Percentiles rank a stretch among this genome's conserved stretches.
These are phyloP conservation scores for Dendrolimus punctatus DNA, from an alignment of 1,140 invertebrate species.

Conservation along the genomic window DNA sequence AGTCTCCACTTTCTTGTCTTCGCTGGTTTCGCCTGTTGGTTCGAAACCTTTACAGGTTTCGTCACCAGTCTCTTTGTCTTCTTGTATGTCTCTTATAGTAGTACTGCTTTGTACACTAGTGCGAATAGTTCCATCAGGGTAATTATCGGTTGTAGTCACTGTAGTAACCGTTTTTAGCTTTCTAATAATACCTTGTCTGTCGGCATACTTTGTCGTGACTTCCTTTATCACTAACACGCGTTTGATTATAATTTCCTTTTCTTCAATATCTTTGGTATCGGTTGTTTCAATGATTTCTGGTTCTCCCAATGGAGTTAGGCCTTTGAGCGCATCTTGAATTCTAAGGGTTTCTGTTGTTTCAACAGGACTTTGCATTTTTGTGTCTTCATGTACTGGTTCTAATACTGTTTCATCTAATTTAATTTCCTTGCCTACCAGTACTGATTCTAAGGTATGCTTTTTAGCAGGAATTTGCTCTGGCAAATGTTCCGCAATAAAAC, in stretches of 20 bases:
- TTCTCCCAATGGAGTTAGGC: conserved; percentile 22
- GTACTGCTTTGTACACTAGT: conserved; percentile 30
- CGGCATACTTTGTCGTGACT: conserved; percentile 33
- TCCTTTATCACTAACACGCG: conserved; percentile 31
- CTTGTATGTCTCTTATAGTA: conserved; percentile 26
- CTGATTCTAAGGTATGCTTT: too few species aligned
- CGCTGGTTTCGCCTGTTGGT: conserved; percentile 5
- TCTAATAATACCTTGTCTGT: conserved; percentile 24
- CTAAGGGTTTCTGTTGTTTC: background rate
- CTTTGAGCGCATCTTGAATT: conserved; percentile 26
- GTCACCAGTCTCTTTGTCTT: conserved; percentile 2
- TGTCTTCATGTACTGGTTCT: background rate
- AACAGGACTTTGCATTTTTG: too few species aligned
- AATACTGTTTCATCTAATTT: background rate
- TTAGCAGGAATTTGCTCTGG: background rate
- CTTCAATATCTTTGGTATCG: conserved; percentile 22
- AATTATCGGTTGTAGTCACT: conserved; percentile 41
- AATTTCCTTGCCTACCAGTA: too few species aligned
- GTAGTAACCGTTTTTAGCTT: conserved; percentile 52
- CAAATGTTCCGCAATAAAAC: background rate
- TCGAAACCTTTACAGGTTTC: conserved; percentile 7
- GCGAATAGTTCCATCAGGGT: conserved; percentile 42
- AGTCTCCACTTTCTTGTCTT: conserved; percentile 4
- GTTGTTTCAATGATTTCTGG: conserved; percentile 32
- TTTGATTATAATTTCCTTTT: conserved; percentile 31